phyloP scores from a whole-genome alignment of 2,113 vertebrate genomes.

The Procapra przewalskii region DNA sequence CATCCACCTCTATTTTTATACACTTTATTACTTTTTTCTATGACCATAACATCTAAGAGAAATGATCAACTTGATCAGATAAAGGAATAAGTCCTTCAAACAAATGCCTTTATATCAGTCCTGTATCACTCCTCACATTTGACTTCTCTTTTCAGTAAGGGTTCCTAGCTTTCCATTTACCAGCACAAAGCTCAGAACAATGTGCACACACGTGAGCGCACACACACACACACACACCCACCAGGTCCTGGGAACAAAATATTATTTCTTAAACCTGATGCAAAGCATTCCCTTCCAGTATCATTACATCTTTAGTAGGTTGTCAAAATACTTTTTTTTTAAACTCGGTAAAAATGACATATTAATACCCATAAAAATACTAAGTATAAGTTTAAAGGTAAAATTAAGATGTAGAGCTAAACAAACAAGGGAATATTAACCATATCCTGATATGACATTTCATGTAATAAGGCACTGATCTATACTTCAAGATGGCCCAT shows the following conservation, averaged over 20 bases:
- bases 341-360: neutral
- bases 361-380: neutral
- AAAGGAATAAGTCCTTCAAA: neutral
- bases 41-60: neutral
- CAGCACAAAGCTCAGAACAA: neutral
- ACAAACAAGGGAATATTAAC: neutral
- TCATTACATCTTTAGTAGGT: neutral
- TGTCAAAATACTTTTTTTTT: neutral
- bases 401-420: neutral
- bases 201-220: rapidly evolving
- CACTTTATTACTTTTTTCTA: neutral
- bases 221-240: neutral
- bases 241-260: neutral
- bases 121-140: neutral
- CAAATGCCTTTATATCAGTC: neutral
- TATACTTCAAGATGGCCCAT: neutral
- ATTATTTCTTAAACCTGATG: neutral
- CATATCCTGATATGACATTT: neutral
- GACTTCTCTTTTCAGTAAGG: neutral
- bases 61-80: neutral
- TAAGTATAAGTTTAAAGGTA: neutral
- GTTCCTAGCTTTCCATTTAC: neutral
- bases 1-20: neutral
- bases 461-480: neutral
- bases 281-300: neutral